Evolutionary conservation across 2,797 vertebrate genomes (phyloP).

Genomic region (Aulostomus chinensis): DNA sequence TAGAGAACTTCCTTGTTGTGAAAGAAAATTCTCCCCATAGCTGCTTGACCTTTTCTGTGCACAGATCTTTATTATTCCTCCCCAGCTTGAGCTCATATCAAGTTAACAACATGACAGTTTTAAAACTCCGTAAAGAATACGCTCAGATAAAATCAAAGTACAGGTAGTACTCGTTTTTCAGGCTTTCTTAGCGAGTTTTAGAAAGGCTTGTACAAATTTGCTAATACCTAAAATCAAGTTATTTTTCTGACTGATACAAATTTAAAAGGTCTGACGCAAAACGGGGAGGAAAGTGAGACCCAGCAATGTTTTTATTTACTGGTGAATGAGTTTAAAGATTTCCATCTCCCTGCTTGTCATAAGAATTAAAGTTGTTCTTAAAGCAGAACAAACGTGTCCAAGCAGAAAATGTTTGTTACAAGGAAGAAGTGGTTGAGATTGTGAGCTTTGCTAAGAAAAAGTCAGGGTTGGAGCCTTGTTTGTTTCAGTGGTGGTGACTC

Average conservation of each 20-base stretch:
- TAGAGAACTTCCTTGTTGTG: no score
- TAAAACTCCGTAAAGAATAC: no score
- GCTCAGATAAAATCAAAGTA: no score
- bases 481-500: conserved; percentile 7
- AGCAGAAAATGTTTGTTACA: conserved; percentile 12
- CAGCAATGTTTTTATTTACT: background rate
- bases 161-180: no score
- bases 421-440: conserved; percentile 6
- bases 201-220: no score
- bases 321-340: background rate
- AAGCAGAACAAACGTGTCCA: background rate
- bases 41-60: conserved; percentile 18
- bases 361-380: background rate
- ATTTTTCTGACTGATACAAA: no score
- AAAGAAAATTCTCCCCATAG: conserved; percentile 3
- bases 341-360: background rate
- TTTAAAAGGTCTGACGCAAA: no score
- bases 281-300: background rate
- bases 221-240: no score
- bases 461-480: conserved; percentile 1
- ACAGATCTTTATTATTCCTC: conserved; percentile 11
- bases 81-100: background rate
- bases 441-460: conserved; percentile 6
- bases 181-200: no score
- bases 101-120: background rate